phyloP scores from a whole-genome alignment of 2,888 invertebrate genomes.

The Callyntrura sp. region DNA sequence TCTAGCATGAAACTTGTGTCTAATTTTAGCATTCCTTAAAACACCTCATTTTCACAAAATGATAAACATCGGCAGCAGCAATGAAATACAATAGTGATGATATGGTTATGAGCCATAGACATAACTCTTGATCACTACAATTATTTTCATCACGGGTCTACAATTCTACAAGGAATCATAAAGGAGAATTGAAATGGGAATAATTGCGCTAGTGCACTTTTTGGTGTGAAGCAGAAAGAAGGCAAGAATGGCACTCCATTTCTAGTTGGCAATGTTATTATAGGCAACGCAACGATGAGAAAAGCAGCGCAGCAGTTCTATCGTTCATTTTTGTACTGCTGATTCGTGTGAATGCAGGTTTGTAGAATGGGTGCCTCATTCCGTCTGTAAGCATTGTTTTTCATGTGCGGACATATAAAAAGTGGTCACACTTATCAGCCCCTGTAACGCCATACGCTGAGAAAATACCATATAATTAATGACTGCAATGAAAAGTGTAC shows the following conservation, averaged over 20 bases:
- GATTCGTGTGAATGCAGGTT: conserved; percentile 24
- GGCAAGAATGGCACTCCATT: conserved; percentile 43
- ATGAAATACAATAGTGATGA: background rate
- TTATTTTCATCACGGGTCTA: conserved; percentile 26
- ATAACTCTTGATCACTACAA: background rate
- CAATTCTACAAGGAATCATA: background rate
- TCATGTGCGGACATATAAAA: conserved; percentile 7
- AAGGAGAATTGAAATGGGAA: background rate
- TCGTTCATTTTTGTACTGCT: background rate
- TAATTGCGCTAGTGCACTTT: conserved; percentile 4
- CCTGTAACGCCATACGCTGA: conserved; percentile 4
- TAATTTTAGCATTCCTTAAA: no score
- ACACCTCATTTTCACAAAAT: conserved; percentile 7
- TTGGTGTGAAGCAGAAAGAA: conserved; percentile 26
- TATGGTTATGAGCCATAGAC: background rate
- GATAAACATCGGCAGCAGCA: background rate
- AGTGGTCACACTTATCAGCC: conserved; percentile 25
- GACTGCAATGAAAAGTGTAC: background rate
- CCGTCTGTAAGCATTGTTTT: conserved; percentile 1
- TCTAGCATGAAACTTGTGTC: no score
- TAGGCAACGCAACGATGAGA: conserved; percentile 30
- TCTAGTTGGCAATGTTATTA: background rate
- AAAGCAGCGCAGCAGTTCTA: conserved; percentile 17
- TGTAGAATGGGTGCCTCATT: background rate
- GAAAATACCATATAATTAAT: conserved; percentile 56